phyloP scores from a whole-genome alignment of 2,113 vertebrate genomes.

The Cervus canadensis region DNA sequence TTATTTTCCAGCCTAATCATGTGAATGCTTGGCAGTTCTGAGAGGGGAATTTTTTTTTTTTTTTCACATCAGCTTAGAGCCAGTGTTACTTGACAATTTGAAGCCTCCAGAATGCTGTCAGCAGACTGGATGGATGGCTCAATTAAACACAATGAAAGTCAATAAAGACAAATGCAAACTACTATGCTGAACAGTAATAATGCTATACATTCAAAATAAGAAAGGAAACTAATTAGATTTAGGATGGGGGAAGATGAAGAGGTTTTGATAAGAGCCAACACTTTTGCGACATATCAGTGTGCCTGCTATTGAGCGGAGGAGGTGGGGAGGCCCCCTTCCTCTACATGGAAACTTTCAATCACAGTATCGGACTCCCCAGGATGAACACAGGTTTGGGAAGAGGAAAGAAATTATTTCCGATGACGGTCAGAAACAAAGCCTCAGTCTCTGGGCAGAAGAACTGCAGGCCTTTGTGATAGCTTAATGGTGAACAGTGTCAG shows the following conservation, averaged over 20 bases:
- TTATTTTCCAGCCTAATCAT: slow-evolving; percentile 14
- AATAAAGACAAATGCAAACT: neutral
- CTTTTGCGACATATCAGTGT: fast-evolving
- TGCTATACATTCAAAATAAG: neutral
- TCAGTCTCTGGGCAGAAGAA: neutral
- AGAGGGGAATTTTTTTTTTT: neutral
- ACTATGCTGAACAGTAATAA: neutral
- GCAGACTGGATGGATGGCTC: neutral
- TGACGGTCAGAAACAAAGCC: neutral
- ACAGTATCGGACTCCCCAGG: fast-evolving
- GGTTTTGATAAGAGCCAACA: neutral
- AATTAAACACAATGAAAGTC: neutral
- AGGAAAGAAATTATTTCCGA: too few species aligned
- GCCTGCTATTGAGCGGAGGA: neutral
- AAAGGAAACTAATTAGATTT: neutral
- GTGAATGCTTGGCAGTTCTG: slow-evolving; percentile 21
- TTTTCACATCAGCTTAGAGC: neutral
- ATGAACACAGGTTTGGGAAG: neutral
- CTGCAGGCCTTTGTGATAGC: neutral
- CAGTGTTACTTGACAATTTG: neutral
- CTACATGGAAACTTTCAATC: fast-evolving
- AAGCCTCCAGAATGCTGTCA: neutral
- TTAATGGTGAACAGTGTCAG: fast-evolving
- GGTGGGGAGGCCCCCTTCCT: neutral
- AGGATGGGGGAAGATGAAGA: neutral